phyloP scores from a whole-genome alignment of 2,888 invertebrate genomes.

The Anoplius nigerrimus region DNA sequence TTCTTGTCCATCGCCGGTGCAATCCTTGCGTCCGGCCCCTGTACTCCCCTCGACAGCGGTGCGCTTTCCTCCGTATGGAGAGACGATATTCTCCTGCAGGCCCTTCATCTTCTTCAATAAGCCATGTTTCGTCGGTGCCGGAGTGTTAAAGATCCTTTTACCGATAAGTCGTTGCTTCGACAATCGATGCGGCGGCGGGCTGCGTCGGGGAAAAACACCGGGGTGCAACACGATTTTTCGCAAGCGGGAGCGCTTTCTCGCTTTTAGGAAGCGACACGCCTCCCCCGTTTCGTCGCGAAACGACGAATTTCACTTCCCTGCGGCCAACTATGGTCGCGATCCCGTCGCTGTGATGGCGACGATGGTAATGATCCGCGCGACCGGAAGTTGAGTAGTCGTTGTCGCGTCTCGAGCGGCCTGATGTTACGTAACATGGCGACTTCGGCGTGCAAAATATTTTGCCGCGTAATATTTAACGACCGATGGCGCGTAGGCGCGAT shows the following conservation, averaged over 20 bases:
- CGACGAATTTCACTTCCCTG: constrained; percentile 78
- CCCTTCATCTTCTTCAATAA: constrained; percentile 85
- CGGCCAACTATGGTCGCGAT: constrained; percentile 75
- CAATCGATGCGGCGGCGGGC: constrained; percentile 29
- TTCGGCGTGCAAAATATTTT: no score
- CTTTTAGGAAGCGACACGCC: constrained; percentile 79
- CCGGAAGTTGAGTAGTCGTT: constrained; percentile 37
- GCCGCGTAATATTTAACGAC: no score
- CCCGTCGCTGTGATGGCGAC: constrained; percentile 85
- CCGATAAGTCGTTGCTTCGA: constrained; percentile 52
- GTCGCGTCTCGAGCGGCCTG: no score
- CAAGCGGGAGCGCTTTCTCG: constrained; percentile 20
- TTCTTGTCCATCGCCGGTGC: constrained; percentile 86
- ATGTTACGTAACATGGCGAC: no score
- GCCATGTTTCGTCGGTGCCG: constrained; percentile 81
- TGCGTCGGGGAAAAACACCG: constrained; percentile 25
- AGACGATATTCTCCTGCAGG: constrained; percentile 81
- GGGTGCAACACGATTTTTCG: constrained; percentile 27
- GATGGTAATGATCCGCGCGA: constrained; percentile 64
- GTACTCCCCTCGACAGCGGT: constrained; percentile 76
- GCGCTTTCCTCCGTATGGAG: constrained; percentile 83
- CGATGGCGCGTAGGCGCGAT: no score
- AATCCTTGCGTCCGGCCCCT: constrained; percentile 75
- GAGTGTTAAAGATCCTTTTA: constrained; percentile 59
- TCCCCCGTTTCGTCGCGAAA: constrained; percentile 80